These are phyloP conservation scores for Sphaeramia orbicularis DNA, from an alignment of 2,797 vertebrate species.

Conservation along the genomic window DNA sequence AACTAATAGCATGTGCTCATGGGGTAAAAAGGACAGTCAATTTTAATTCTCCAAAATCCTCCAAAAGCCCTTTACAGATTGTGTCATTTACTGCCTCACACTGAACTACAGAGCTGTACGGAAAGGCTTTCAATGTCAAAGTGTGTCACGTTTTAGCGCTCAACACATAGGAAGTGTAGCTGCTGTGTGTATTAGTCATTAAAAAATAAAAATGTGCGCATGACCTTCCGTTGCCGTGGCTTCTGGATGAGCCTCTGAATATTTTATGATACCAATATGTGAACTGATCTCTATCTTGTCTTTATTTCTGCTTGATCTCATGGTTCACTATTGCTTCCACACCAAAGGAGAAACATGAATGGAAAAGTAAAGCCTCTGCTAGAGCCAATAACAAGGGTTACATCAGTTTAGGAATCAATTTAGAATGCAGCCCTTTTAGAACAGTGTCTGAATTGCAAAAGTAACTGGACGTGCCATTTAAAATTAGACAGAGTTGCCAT, in stretches of 20 bases:
- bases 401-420: too few species aligned
- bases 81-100: background rate
- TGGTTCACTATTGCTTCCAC: background rate
- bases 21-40: background rate
- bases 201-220: constrained; percentile 24
- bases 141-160: background rate
- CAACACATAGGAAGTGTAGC: background rate
- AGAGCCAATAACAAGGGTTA: too few species aligned
- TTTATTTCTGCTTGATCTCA: constrained; percentile 11
- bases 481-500: too few species aligned
- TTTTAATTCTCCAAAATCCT: background rate
- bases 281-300: constrained; percentile 1
- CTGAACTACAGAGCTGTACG: background rate
- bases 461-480: too few species aligned
- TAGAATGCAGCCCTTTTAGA: too few species aligned
- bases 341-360: background rate
- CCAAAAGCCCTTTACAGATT: too few species aligned
- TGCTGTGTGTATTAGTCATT: constrained; percentile 13
- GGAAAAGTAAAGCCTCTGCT: too few species aligned
- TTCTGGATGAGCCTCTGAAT: constrained; percentile 38
- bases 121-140: background rate
- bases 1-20: background rate
- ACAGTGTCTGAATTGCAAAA: too few species aligned
- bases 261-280: constrained; percentile 18
- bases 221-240: background rate